phyloP scores from a whole-genome alignment of 2,888 invertebrate species.

The Drosophila neoperkinsi region DNA sequence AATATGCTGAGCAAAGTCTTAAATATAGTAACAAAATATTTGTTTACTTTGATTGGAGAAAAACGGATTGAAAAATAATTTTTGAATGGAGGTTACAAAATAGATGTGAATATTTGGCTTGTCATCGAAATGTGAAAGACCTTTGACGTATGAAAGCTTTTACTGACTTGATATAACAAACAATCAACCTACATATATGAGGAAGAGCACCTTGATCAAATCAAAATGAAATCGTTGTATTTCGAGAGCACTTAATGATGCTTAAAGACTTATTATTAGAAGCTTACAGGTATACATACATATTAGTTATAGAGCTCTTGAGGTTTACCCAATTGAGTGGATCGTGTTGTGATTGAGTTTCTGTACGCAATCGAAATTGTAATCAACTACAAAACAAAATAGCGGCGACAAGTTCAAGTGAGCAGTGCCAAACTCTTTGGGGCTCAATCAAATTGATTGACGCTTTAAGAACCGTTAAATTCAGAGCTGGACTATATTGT shows the following conservation, averaged over 20 bases:
- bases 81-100: too few species aligned
- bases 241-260: neutral
- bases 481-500: conserved; percentile 26
- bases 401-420: conserved; percentile 30
- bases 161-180: neutral
- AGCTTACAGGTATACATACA: neutral
- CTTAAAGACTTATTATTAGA: neutral
- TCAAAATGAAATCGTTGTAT: neutral
- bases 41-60: neutral
- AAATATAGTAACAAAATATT: neutral
- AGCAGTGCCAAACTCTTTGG: conserved; percentile 31
- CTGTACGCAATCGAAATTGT: conserved; percentile 23
- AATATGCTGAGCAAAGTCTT: neutral
- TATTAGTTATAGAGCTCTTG: conserved; percentile 5
- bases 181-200: neutral
- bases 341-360: conserved; percentile 38
- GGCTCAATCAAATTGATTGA: conserved; percentile 76
- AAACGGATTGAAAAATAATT: neutral
- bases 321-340: conserved; percentile 23
- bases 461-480: conserved; percentile 62
- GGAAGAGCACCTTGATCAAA: neutral
- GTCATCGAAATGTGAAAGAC: neutral
- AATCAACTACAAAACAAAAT: conserved; percentile 21
- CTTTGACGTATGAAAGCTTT: neutral
- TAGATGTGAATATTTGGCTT: neutral